These are phyloP conservation scores for Xenotilapia flavipinnis DNA, from an alignment of 2,113 vertebrate species.

Conservation along the genomic window DNA sequence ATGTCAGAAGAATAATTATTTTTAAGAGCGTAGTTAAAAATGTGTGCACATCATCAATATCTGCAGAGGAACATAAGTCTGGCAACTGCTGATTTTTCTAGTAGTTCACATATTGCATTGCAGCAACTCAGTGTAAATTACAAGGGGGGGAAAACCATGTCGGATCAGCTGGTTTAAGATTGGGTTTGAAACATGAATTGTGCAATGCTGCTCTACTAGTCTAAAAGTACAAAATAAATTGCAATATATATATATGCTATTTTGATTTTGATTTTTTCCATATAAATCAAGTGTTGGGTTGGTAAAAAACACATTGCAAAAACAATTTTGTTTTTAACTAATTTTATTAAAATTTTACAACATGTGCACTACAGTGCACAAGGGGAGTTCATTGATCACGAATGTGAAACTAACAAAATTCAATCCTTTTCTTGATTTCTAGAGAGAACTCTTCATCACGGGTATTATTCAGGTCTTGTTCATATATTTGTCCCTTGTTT, in stretches of 20 bases:
- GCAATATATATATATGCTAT: neutral
- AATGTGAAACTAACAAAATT: no score
- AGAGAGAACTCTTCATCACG: no score
- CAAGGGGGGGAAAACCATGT: neutral
- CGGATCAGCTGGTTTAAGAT: neutral
- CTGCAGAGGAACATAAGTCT: neutral
- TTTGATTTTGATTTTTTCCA: no score
- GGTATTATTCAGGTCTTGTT: no score
- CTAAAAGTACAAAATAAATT: neutral
- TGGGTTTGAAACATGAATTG: neutral
- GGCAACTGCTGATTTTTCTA: neutral
- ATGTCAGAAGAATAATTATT: neutral
- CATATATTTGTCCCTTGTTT: no score
- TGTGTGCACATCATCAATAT: neutral
- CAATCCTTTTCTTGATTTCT: no score
- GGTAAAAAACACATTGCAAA: no score
- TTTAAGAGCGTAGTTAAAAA: neutral
- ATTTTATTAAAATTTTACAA: no score
- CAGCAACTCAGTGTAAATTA: neutral
- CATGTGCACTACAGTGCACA: no score
- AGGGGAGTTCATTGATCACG: no score
- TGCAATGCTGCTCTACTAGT: neutral
- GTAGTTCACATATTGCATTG: neutral
- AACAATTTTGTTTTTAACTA: no score
- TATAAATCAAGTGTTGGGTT: no score